Percentiles rank a stretch among this genome's conserved stretches.
Evolutionary conservation across 2,888 invertebrate species (phyloP).

Genomic region (Odontocerum albicorne): DNA sequence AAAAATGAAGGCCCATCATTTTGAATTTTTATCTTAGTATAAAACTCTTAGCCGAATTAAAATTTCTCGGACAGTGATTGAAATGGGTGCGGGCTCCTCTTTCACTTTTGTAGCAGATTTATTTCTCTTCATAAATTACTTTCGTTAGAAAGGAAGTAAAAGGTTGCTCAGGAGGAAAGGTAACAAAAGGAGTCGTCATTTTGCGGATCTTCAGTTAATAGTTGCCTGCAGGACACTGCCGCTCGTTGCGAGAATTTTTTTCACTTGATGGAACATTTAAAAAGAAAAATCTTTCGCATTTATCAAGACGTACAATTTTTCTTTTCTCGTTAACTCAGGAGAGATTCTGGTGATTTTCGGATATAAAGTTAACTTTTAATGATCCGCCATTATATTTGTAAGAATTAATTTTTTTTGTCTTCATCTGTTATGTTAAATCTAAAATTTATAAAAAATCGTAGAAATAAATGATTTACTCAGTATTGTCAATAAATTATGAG

Average conservation of each 20-base stretch:
- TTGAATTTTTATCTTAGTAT: not conserved
- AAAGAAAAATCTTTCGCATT: conserved; percentile 29
- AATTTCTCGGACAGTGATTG: conserved; percentile 32
- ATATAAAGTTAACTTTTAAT: too few species aligned
- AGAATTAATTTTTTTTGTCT: too few species aligned
- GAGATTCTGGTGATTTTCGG: too few species aligned
- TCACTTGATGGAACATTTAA: conserved; percentile 29
- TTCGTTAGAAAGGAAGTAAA: conserved; percentile 25
- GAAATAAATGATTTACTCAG: too few species aligned
- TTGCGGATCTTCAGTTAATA: conserved; percentile 29
- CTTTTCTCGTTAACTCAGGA: too few species aligned
- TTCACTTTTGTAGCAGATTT: conserved; percentile 29
- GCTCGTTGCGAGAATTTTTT: conserved; percentile 20
- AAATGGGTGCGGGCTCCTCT: conserved; percentile 21
- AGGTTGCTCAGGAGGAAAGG: conserved; percentile 23
- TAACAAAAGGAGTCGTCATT: conserved; percentile 34
- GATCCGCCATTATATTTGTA: too few species aligned
- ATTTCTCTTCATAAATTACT: conserved; percentile 35
- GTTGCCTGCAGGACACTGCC: conserved; percentile 29
- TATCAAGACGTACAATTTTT: too few species aligned
- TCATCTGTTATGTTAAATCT: too few species aligned
- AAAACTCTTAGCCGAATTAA: conserved; percentile 12
- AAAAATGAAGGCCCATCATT: not conserved
- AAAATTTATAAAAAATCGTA: too few species aligned
- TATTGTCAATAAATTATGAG: too few species aligned